Conservation (phyloP, 2,797 vertebrate genomes). For the Cygnus olor region DNA sequence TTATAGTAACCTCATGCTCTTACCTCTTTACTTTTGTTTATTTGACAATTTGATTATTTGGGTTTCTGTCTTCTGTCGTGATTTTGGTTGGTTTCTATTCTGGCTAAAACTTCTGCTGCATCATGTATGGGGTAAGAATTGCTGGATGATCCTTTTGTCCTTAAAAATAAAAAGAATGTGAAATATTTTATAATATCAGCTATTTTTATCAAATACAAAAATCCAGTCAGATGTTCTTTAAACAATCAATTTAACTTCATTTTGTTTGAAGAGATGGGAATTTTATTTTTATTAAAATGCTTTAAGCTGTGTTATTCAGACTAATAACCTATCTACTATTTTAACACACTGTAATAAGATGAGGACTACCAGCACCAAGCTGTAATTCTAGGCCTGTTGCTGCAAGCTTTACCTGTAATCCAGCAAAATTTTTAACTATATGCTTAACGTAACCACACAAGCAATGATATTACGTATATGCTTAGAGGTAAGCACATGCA, state of each 20-base stretch:
- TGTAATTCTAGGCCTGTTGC: not conserved
- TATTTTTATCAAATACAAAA: slow-evolving; percentile 3
- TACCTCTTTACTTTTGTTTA: slow-evolving; percentile 64
- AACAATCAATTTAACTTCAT: not conserved
- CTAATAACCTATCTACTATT: not conserved
- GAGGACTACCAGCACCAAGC: not conserved
- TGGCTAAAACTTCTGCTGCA: slow-evolving; percentile 5
- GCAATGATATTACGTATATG: not conserved
- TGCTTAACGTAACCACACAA: not conserved
- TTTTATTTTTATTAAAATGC: slow-evolving; percentile 37
- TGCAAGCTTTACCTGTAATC: not conserved
- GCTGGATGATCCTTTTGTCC: not conserved
- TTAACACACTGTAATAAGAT: not conserved
- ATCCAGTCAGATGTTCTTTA: not conserved
- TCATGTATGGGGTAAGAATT: not conserved
- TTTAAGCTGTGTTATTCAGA: not conserved
- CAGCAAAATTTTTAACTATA: not conserved
- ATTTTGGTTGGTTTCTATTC: slow-evolving; percentile 18
- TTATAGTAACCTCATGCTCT: slow-evolving; percentile 53
- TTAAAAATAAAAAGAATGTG: slow-evolving; percentile 6
- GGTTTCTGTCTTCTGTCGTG: slow-evolving; percentile 23
- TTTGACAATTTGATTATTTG: slow-evolving; percentile 62
- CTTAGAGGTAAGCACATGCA: not conserved
- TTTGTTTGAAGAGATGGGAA: not conserved
- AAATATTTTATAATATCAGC: not conserved